Percentiles rank a stretch among this genome's conserved stretches.
phyloP scores from a whole-genome alignment of 2,888 invertebrate species.

The Acleris laterana region DNA sequence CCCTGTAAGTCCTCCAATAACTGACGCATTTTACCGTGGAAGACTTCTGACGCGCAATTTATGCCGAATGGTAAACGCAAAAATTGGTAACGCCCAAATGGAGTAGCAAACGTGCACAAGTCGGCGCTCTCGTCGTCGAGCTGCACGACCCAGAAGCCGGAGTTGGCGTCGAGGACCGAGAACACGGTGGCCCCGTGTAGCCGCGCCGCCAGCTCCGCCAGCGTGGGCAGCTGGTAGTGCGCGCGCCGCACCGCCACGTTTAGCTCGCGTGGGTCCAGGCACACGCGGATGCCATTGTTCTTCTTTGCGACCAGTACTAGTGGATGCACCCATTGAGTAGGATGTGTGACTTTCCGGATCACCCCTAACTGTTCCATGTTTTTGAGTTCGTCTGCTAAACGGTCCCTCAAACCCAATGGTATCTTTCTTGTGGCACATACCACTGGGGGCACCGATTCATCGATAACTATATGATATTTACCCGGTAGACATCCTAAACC shows the following conservation, averaged over 20 bases:
- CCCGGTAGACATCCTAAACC: slow-evolving; percentile 19
- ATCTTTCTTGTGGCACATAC: slow-evolving; percentile 14
- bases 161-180: too few relatives aligned
- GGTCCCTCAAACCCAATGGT: slow-evolving; percentile 8
- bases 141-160: neutral
- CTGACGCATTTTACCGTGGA: slow-evolving; percentile 15
- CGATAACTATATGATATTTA: slow-evolving; percentile 17
- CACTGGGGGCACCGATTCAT: slow-evolving; percentile 14
- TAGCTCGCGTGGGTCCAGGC: slow-evolving; percentile 16
- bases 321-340: slow-evolving; percentile 24
- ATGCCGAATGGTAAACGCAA: slow-evolving; percentile 27
- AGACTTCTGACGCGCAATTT: neutral
- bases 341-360: slow-evolving; percentile 6
- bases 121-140: neutral
- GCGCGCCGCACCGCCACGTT: slow-evolving; percentile 19
- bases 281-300: slow-evolving; percentile 9
- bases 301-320: too few relatives aligned
- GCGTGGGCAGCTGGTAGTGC: slow-evolving; percentile 21
- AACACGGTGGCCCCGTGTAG: too few relatives aligned
- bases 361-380: slow-evolving; percentile 15
- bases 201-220: slow-evolving; percentile 16
- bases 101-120: too few relatives aligned
- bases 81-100: neutral
- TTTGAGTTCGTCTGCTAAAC: slow-evolving; percentile 8
- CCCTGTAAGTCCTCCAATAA: slow-evolving; percentile 32